phyloP scores from a whole-genome alignment of 2,113 vertebrate species.

The Ramphastos sulfuratus region DNA sequence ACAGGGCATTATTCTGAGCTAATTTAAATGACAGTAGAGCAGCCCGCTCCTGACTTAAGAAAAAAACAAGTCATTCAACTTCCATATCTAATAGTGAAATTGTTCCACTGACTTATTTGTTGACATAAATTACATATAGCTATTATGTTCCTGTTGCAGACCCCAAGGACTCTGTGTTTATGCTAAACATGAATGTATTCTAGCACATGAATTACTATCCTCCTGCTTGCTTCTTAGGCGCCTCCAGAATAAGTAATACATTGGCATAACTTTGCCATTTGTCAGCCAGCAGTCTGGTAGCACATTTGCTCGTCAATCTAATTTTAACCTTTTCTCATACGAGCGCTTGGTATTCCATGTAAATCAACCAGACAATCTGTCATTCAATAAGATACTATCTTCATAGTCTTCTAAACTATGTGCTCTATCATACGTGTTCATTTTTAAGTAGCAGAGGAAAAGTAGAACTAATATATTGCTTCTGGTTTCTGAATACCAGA shows the following conservation, averaged over 20 bases:
- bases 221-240: conserved; percentile 71
- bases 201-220: conserved; percentile 74
- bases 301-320: conserved; percentile 88
- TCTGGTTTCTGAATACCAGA: conserved; percentile 72
- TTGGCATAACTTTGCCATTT: conserved; percentile 85
- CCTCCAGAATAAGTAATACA: conserved; percentile 76
- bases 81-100: conserved; percentile 20
- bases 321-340: conserved; percentile 81
- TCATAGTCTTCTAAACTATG: conserved; percentile 49
- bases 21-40: conserved; percentile 4
- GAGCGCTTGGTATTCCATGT: conserved; percentile 78
- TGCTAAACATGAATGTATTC: conserved; percentile 70
- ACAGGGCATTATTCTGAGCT: conserved; percentile 33
- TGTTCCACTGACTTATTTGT: conserved; percentile 29
- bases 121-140: conserved; percentile 55
- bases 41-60: neutral
- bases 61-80: conserved; percentile 29
- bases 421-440: conserved; percentile 42
- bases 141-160: conserved; percentile 53
- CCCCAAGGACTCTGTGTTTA: conserved; percentile 64
- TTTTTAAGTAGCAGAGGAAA: conserved; percentile 60
- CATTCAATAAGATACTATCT: conserved; percentile 73
- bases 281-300: conserved; percentile 84
- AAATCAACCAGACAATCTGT: conserved; percentile 82
- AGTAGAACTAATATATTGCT: conserved; percentile 71